Percentiles rank a stretch among this genome's conserved stretches.
Conservation (phyloP, 2,888 invertebrate species). For the Drosophila melanosoma region DNA sequence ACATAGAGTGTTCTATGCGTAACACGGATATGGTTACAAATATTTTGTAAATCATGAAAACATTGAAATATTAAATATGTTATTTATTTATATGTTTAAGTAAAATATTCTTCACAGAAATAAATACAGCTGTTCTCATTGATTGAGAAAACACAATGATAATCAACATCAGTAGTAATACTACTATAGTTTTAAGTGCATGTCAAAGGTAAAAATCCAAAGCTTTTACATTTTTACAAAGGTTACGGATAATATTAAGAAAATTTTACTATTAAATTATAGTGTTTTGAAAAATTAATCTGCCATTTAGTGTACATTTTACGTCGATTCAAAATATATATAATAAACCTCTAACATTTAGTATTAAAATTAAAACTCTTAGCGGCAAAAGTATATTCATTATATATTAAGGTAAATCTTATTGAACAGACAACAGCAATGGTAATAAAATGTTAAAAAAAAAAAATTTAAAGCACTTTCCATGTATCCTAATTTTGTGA, state of each 20-base stretch:
- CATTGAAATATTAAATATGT: background rate
- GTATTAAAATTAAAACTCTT: background rate
- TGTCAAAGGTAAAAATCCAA: background rate
- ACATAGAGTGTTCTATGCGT: no score
- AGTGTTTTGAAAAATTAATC: background rate
- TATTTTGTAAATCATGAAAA: background rate
- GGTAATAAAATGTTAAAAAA: slow-evolving; percentile 47
- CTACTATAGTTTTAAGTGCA: background rate
- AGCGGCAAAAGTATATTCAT: background rate
- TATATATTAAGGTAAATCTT: background rate
- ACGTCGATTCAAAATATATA: background rate
- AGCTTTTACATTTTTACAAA: background rate
- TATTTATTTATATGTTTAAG: background rate
- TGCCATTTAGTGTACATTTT: background rate
- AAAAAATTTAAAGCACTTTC: slow-evolving; percentile 45
- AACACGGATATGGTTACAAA: background rate
- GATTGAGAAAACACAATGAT: background rate
- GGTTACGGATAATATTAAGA: background rate
- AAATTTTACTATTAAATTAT: background rate
- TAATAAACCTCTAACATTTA: background rate
- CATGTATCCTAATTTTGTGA: background rate
- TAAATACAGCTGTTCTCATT: background rate
- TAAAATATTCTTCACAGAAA: background rate
- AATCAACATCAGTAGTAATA: background rate
- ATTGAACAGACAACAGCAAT: background rate